A percentile compares a stretch with the other conserved stretches of the same genome.
phyloP scores from a whole-genome alignment of 2,113 vertebrate species.

The Aegithalos caudatus region DNA sequence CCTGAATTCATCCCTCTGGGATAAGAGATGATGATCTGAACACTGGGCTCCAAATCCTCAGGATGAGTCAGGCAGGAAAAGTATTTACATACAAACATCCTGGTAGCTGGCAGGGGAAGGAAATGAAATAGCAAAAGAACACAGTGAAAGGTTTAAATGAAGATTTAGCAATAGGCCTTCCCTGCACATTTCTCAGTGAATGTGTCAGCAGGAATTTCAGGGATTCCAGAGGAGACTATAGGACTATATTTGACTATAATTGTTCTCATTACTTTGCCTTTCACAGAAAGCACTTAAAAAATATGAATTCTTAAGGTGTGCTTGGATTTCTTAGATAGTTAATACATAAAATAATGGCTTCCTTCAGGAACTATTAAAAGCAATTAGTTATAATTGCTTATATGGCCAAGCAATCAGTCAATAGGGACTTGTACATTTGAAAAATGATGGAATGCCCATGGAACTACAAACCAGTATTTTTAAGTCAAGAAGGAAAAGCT shows the following conservation, averaged over 20 bases:
- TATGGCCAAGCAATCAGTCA: neutral
- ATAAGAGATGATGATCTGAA: neutral
- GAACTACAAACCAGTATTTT: neutral
- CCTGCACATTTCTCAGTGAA: neutral
- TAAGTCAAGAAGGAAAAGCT: neutral
- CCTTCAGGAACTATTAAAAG: neutral
- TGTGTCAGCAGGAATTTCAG: neutral
- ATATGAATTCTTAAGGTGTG: fast-evolving
- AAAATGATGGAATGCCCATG: neutral
- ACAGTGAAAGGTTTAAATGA: neutral
- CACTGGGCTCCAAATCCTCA: neutral
- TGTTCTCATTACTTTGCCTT: neutral
- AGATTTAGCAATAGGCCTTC: neutral
- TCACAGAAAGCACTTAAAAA: neutral
- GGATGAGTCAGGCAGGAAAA: conserved; percentile 26
- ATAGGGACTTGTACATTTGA: neutral
- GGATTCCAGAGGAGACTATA: neutral
- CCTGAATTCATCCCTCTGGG: neutral
- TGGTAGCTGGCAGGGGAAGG: conserved; percentile 30
- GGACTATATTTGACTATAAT: no score
- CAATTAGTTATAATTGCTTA: neutral
- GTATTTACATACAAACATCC: conserved; percentile 31
- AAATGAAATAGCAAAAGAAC: conserved; percentile 4
- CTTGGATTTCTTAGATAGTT: neutral
- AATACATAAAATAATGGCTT: neutral